phyloP scores from a whole-genome alignment of 2,888 invertebrate genomes.

The Rhogogaster chlorosoma region DNA sequence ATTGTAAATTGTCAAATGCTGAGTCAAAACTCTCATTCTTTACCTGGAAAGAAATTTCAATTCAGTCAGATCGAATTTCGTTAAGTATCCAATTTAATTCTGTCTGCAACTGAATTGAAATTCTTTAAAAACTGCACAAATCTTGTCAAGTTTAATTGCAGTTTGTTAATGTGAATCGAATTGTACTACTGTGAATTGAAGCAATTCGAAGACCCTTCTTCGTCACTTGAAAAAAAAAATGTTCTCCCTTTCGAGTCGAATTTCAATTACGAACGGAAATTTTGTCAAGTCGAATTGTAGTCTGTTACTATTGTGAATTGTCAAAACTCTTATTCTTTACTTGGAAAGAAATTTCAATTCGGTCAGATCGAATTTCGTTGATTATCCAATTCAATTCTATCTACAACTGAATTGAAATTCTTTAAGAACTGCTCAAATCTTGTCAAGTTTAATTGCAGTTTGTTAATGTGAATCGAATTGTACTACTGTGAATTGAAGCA shows the following conservation, averaged over 20 bases:
- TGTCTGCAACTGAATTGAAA: no score
- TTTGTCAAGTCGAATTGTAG: background rate
- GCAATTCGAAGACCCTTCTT: no score
- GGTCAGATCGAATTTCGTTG: background rate
- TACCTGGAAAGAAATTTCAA: background rate
- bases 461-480: background rate
- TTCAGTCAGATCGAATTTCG: background rate
- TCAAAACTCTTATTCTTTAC: background rate
- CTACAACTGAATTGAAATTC: no score
- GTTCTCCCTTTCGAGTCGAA: background rate
- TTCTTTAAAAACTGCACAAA: background rate
- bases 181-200: background rate
- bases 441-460: background rate
- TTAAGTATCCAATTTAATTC: background rate
- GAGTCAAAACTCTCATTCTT: background rate
- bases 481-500: background rate
- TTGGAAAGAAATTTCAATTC: background rate
- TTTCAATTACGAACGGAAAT: background rate
- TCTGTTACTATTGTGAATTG: background rate
- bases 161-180: background rate
- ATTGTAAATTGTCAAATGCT: background rate
- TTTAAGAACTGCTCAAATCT: background rate
- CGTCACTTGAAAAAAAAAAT: no score
- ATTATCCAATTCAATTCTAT: background rate
- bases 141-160: background rate